A percentile compares a stretch with the other conserved stretches of the same genome.
Evolutionary conservation across 1,140 invertebrate genomes (phyloP).

Genomic region (Leptoteleia sp.): DNA sequence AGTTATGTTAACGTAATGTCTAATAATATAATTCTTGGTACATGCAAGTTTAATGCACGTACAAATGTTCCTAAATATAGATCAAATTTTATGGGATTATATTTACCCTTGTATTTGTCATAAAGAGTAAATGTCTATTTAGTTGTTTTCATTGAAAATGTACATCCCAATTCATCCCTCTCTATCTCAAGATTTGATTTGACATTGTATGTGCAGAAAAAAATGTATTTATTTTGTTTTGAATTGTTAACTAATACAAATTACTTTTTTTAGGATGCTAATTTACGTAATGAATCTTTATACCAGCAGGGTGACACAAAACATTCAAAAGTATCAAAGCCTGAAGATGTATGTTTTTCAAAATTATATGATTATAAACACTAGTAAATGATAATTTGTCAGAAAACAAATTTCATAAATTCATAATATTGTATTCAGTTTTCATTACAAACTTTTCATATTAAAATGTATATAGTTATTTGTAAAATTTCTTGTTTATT

Average conservation of each 20-base stretch:
- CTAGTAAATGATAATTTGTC: too few species aligned
- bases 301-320: too few species aligned
- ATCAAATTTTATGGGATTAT: slow-evolving; percentile 14
- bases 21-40: slow-evolving; percentile 59
- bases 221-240: not conserved
- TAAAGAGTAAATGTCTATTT: not conserved
- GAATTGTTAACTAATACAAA: not conserved
- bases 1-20: slow-evolving; percentile 48
- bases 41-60: slow-evolving; percentile 11
- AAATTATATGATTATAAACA: too few species aligned
- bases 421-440: too few species aligned
- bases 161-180: not conserved
- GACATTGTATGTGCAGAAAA: not conserved
- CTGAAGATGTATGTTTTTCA: not conserved
- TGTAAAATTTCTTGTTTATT: too few species aligned
- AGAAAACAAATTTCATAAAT: too few species aligned
- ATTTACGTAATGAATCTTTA: not conserved
- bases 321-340: not conserved
- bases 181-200: not conserved
- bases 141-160: not conserved
- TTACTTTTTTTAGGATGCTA: slow-evolving; percentile 2
- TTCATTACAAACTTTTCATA: too few species aligned
- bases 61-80: slow-evolving; percentile 12
- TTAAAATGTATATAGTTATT: too few species aligned
- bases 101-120: slow-evolving; percentile 7